phyloP scores from a whole-genome alignment of 2,888 invertebrate species.

The Zaprionus bogoriensis region DNA sequence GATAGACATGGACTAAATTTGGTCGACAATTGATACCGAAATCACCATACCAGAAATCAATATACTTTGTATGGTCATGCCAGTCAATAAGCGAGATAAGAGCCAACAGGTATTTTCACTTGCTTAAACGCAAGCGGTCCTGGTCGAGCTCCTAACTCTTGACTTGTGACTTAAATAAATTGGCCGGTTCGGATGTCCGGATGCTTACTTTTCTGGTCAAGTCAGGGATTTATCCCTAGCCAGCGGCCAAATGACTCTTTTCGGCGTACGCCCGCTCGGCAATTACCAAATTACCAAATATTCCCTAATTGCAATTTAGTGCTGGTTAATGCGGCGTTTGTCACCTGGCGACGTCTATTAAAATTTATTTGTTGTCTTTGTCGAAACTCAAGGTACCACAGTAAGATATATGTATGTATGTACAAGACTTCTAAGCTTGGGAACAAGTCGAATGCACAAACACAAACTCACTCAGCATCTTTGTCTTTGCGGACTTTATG shows the following conservation, averaged over 20 bases:
- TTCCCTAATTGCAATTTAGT: slow-evolving; percentile 69
- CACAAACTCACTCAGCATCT: background rate
- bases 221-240: background rate
- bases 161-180: background rate
- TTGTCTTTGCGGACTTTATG: background rate
- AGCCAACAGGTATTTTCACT: slow-evolving; percentile 10
- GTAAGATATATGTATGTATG: slow-evolving; percentile 11
- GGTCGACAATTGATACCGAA: no score
- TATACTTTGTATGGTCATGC: no score
- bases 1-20: no score
- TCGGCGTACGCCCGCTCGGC: slow-evolving; percentile 23
- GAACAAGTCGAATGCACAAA: no score
- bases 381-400: slow-evolving; percentile 40
- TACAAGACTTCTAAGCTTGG: background rate
- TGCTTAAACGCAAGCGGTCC: no score
- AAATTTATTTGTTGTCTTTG: slow-evolving; percentile 71
- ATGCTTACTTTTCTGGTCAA: background rate
- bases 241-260: slow-evolving; percentile 9
- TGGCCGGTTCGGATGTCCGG: background rate
- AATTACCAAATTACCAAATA: slow-evolving; percentile 63
- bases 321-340: slow-evolving; percentile 63
- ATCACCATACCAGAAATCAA: no score
- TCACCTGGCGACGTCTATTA: slow-evolving; percentile 67
- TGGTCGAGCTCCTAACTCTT: no score
- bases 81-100: no score